Conservation (phyloP, 2,888 invertebrate genomes). For the Nineta flava region DNA sequence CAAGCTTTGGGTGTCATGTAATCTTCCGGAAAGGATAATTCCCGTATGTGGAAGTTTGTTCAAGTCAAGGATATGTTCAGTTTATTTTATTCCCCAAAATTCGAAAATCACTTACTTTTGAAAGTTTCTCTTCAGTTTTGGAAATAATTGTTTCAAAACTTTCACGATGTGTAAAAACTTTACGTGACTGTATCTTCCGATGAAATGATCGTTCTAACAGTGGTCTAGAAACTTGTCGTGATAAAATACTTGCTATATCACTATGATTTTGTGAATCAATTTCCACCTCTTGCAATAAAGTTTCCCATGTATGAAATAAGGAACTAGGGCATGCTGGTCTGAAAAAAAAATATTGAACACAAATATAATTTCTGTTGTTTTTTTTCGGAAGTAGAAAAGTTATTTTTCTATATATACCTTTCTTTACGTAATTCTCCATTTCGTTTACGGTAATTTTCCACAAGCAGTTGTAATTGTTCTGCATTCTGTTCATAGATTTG, state of each 20-base stretch:
- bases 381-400: too few species aligned
- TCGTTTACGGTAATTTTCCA: conserved; percentile 71
- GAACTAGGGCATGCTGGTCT: conserved; percentile 67
- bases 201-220: conserved; percentile 77
- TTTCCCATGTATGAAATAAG: conserved; percentile 82
- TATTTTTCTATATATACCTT: conserved; percentile 42
- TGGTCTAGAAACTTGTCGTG: conserved; percentile 62
- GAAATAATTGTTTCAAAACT: conserved; percentile 75
- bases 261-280: conserved; percentile 74
- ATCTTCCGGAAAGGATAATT: too few species aligned
- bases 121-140: conserved; percentile 67
- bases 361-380: neutral
- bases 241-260: conserved; percentile 67
- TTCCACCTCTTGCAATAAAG: conserved; percentile 77
- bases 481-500: conserved; percentile 82
- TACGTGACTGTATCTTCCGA: conserved; percentile 79
- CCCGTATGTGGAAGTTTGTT: too few species aligned
- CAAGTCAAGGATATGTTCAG: too few species aligned
- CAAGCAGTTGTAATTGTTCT: conserved; percentile 68
- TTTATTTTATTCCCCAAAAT: too few species aligned
- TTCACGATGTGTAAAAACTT: conserved; percentile 80
- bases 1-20: too few species aligned
- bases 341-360: conserved; percentile 14
- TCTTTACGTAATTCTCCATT: conserved; percentile 77
- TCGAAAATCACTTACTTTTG: conserved; percentile 42